A percentile compares a stretch with the other conserved stretches of the same genome.
Conservation (phyloP, 2,797 vertebrate species). For the Lophotriccus pileatus region DNA sequence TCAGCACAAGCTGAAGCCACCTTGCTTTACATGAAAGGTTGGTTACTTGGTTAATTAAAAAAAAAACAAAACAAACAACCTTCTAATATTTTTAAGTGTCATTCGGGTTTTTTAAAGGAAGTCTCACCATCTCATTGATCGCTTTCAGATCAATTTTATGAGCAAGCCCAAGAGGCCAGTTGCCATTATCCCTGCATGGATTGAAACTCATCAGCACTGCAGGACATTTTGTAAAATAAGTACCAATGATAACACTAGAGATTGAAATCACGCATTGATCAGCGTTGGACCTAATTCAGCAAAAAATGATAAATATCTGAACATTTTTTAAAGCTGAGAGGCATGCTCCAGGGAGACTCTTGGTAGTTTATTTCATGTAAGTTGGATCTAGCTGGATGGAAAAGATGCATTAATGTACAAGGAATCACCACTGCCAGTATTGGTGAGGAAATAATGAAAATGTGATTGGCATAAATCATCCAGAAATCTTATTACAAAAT, state of each 20-base stretch:
- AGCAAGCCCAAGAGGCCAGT: neutral
- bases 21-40: neutral
- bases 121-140: neutral
- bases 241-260: neutral
- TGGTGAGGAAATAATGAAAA: slow-evolving; percentile 17
- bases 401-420: neutral
- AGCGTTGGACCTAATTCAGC: neutral
- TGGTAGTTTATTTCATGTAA: neutral
- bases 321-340: neutral
- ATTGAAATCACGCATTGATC: neutral
- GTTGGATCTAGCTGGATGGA: neutral
- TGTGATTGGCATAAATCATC: slow-evolving; percentile 37
- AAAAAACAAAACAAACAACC: neutral
- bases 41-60: neutral
- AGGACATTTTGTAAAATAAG: neutral
- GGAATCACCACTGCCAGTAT: neutral
- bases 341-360: neutral
- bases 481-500: neutral
- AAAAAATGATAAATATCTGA: neutral
- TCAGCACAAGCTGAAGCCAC: neutral
- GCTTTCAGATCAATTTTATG: neutral
- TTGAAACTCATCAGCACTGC: neutral
- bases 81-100: neutral
- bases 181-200: neutral
- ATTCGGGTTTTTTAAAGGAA: neutral